phyloP scores from a whole-genome alignment of 2,113 vertebrate genomes.

The Clarias gariepinus region DNA sequence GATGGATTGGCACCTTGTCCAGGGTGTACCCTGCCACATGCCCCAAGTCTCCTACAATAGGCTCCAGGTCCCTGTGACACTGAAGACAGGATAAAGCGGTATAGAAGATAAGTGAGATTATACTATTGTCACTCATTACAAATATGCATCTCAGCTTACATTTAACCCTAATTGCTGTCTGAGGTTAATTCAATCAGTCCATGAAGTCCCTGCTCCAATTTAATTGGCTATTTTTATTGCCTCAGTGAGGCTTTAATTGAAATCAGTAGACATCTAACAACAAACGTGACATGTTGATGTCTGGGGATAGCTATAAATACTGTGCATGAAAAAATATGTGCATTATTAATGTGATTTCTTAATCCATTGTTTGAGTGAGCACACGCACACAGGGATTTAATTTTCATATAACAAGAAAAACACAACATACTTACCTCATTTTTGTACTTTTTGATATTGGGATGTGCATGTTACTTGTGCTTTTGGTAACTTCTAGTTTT shows the following conservation, averaged over 20 bases:
- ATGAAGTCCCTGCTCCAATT: constrained; percentile 80
- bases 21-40: no score
- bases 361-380: constrained; percentile 68
- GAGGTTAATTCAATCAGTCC: constrained; percentile 83
- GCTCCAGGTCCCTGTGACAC: no score
- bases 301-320: constrained; percentile 80
- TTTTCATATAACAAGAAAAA: constrained; percentile 50
- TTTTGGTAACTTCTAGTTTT: no score
- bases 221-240: constrained; percentile 85
- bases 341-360: constrained; percentile 79
- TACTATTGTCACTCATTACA: constrained; percentile 60
- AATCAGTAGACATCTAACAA: constrained; percentile 81
- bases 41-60: no score
- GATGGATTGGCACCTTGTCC: no score
- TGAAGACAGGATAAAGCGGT: no score
- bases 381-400: constrained; percentile 61
- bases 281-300: constrained; percentile 80
- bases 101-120: no score
- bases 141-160: constrained; percentile 71
- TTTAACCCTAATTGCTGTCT: constrained; percentile 77
- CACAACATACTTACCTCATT: background rate
- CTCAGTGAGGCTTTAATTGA: constrained; percentile 80
- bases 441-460: no score
- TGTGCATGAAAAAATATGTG: constrained; percentile 75
- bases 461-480: no score